Conservation (phyloP, 2,113 vertebrate genomes). For the Symphodus melops region DNA sequence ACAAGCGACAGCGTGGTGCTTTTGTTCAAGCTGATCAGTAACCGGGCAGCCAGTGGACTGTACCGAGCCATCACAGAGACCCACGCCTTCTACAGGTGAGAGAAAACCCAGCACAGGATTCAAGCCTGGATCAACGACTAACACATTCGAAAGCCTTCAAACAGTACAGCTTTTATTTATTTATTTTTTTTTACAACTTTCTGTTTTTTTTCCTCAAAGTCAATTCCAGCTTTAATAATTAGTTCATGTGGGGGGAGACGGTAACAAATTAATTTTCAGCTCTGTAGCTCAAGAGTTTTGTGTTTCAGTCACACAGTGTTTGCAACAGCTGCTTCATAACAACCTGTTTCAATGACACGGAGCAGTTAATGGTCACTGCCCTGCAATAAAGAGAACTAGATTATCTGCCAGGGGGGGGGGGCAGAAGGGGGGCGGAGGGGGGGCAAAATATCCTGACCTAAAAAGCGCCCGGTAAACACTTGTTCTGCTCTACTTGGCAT, state of each 20-base stretch:
- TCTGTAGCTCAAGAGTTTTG: background rate
- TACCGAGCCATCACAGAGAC: constrained; percentile 98
- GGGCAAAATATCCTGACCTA: background rate
- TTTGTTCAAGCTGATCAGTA: constrained; percentile 96
- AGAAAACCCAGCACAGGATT: background rate
- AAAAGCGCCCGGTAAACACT: constrained; percentile 7
- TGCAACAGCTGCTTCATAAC: background rate
- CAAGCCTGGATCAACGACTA: background rate
- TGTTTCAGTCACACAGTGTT: background rate
- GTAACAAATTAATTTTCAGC: constrained; percentile 9
- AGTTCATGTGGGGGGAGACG: background rate
- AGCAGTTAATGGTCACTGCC: background rate
- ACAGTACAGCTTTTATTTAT: background rate
- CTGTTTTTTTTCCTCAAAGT: background rate
- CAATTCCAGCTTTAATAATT: background rate
- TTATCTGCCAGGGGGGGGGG: background rate
- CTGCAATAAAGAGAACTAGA: background rate
- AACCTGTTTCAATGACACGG: background rate
- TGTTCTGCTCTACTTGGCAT: constrained; percentile 33
- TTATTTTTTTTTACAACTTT: background rate
- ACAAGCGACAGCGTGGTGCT: constrained; percentile 93
- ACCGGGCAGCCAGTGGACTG: constrained; percentile 94
- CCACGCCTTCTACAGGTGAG: constrained; percentile 97
- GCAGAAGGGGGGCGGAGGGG: background rate
- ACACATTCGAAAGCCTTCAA: too few species aligned